Base-by-base conservation (phyloP, 2,888 invertebrate species). In the Napeogenes sylphis region DNA sequence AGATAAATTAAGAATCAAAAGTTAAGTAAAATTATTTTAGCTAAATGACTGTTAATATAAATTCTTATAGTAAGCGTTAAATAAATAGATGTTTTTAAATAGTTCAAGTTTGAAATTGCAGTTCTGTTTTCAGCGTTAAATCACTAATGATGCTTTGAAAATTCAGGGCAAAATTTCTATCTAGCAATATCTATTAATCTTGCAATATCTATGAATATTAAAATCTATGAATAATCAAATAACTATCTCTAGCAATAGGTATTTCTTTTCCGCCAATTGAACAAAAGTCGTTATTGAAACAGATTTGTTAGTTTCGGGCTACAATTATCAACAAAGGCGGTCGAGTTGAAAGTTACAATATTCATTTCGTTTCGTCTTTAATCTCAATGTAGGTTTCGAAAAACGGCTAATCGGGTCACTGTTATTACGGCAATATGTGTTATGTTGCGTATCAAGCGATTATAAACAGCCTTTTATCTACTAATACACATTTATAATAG, bases 301-400 rank as follows among this genome's bases (percentile, higher is more conserved):
- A 51, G 51, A 4, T 67, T 65, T 65, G 70, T 74, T 70, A 71
- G 70, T 69, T 71, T 76, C 65, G 54, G 60, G 76, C 79, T 80
- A 82, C 80, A 81, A 81, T 76, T 76, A 76, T 66, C 75, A 80
- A 84, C 82, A 84, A 85, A 85, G 79, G 79, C 76, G 70, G 67
- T 65, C 62, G 75, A 74, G 81, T 82, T 84, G 83, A 78, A 81
- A 85, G 86, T 87, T 83, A 82, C 84, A 77, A 82, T 79, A 84
- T 84, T 82, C 82, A 84, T 86, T 81, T 80, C 81, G 70, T 75
- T 65, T 63, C 70, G 73, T 75, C 77, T 84, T 82, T 83, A 84
- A 84, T 84, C 81, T 78, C 78, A 77, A 75, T 79, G 81, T 82
- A 75, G 72, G 75, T 82, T 78, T 75, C 77, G 4, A 74, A 78